Evolutionary conservation across 1,140 invertebrate genomes (phyloP).

Genomic region (Drosophila pallidifrons): DNA sequence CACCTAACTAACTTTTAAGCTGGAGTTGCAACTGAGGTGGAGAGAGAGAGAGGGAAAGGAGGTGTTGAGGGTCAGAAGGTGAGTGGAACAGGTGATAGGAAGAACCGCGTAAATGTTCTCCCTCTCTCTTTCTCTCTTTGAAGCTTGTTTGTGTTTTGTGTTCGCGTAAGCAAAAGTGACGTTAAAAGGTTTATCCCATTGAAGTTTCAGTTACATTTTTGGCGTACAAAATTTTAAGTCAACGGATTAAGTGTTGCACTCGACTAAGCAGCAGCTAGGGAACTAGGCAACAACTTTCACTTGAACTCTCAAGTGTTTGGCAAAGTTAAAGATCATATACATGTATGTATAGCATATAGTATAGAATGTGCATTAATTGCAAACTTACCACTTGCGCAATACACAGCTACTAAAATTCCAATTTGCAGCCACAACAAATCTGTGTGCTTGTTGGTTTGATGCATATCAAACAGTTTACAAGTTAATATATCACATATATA

Average conservation of each 20-base stretch:
- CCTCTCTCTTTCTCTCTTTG: background rate
- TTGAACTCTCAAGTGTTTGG: constrained; percentile 1
- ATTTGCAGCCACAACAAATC: too few species aligned
- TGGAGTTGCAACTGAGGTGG: background rate
- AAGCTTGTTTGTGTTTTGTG: constrained; percentile 35
- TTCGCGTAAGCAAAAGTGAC: constrained; percentile 21
- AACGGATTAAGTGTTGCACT: constrained; percentile 36
- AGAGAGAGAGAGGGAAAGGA: too few species aligned
- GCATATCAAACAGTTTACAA: too few species aligned
- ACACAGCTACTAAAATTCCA: too few species aligned
- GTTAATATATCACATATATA: too few species aligned
- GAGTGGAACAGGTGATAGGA: constrained; percentile 10
- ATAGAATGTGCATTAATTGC: too few species aligned
- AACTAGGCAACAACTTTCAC: background rate
- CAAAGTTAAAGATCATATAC: too few species aligned
- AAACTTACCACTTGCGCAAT: too few species aligned
- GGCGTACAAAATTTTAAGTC: constrained; percentile 36
- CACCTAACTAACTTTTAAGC: constrained; percentile 2
- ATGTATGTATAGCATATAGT: too few species aligned
- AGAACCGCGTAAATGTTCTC: constrained; percentile 22
- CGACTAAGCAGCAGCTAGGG: background rate
- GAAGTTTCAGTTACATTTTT: constrained; percentile 39
- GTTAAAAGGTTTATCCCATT: constrained; percentile 49
- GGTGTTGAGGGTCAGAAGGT: background rate
- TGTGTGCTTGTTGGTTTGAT: too few species aligned